A percentile compares a stretch with the other conserved stretches of the same genome.
phyloP scores from a whole-genome alignment of 2,113 vertebrate species.

The Stercorarius parasiticus region DNA sequence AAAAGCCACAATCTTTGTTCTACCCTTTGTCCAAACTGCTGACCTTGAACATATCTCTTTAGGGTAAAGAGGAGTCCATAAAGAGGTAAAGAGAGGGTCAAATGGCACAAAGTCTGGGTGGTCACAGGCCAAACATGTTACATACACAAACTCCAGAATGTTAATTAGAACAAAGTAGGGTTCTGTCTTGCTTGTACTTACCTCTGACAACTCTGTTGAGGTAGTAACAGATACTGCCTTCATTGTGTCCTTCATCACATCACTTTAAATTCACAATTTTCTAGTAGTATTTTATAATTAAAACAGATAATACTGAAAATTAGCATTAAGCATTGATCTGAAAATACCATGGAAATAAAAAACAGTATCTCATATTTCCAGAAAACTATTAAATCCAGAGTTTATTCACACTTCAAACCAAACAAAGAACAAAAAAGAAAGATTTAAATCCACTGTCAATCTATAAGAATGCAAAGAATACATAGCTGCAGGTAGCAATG shows the following conservation, averaged over 20 bases:
- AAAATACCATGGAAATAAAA: neutral
- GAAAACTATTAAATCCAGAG: conserved; percentile 16
- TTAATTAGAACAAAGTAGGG: neutral
- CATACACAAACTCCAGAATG: accelerated
- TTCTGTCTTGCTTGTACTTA: accelerated
- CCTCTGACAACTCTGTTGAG: neutral
- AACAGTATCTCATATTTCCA: neutral
- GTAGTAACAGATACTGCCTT: neutral
- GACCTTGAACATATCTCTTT: accelerated
- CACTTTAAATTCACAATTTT: neutral
- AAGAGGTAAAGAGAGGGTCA: no score
- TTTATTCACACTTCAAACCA: conserved; percentile 21
- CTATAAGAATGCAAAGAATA: neutral
- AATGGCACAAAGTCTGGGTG: neutral
- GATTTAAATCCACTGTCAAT: neutral
- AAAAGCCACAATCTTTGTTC: neutral
- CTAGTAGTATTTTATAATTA: neutral
- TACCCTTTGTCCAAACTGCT: neutral
- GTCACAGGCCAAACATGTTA: neutral
- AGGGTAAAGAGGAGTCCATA: accelerated
- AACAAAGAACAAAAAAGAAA: neutral
- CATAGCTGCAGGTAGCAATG: neutral
- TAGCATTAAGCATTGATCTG: neutral
- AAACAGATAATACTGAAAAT: neutral
- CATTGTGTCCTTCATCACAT: neutral